A percentile compares a stretch with the other conserved stretches of the same genome.
These are phyloP conservation scores for Chiridota heheva DNA, from an alignment of 35 echinoderm and acorn worm species.

Conservation along the genomic window DNA sequence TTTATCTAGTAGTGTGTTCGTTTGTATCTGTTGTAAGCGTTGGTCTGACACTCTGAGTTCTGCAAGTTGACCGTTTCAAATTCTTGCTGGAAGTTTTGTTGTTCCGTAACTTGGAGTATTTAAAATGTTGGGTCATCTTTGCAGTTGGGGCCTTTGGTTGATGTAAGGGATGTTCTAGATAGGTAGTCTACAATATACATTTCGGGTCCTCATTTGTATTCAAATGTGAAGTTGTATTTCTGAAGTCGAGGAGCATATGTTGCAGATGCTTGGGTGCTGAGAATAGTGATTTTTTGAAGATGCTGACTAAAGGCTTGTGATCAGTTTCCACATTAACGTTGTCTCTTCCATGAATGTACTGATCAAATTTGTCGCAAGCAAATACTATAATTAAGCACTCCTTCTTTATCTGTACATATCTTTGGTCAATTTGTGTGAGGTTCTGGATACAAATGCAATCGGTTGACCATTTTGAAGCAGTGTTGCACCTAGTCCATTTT, in stretches of 20 bases:
- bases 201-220: conserved; percentile 12
- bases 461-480: conserved; percentile 14
- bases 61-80: not conserved
- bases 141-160: not conserved
- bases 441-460: conserved; percentile 17
- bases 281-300: conserved; percentile 56
- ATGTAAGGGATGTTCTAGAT: conserved; percentile 16
- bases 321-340: conserved; percentile 51
- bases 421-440: conserved; percentile 43
- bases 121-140: conserved; percentile 12
- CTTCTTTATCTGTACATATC: conserved; percentile 41
- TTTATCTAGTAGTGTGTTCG: not conserved
- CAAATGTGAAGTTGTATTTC: conserved; percentile 7
- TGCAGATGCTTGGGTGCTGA: conserved; percentile 67
- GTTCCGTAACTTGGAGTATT: conserved; percentile 20
- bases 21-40: not conserved
- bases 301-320: conserved; percentile 66
- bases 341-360: conserved; percentile 54
- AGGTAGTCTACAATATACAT: conserved; percentile 46
- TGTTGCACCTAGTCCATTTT: conserved; percentile 46
- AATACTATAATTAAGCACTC: conserved; percentile 39
- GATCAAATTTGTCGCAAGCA: conserved; percentile 32
- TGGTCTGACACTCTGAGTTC: conserved; percentile 13
- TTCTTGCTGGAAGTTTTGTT: conserved; percentile 15
- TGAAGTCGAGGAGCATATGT: conserved; percentile 65